Evolutionary conservation across 1,140 invertebrate species (phyloP).

Genomic region (Magallana gigas): DNA sequence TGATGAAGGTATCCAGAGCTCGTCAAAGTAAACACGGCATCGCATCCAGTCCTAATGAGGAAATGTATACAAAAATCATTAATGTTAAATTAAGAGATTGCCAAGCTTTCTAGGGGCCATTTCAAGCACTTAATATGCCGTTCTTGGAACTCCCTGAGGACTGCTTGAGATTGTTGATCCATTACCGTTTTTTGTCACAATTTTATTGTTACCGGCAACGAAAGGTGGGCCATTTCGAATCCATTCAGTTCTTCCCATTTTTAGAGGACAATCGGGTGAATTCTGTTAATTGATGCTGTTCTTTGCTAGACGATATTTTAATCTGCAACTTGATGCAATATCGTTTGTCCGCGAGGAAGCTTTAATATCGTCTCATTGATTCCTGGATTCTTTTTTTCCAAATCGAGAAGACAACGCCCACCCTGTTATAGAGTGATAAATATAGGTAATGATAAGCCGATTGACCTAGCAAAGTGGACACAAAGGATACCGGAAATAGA

Average conservation of each 20-base stretch:
- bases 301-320: not conserved
- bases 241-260: constrained; percentile 19
- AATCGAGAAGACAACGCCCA: no score
- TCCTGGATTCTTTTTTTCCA: no score
- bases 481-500: no score
- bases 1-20: constrained; percentile 1
- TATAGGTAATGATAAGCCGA: no score
- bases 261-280: constrained; percentile 5
- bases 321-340: no score
- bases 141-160: not conserved
- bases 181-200: constrained; percentile 26
- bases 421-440: no score
- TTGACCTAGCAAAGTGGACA: no score
- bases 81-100: constrained; percentile 38
- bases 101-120: constrained; percentile 22
- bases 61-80: constrained; percentile 38
- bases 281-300: constrained; percentile 22
- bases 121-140: constrained; percentile 35
- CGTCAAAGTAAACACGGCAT: not conserved
- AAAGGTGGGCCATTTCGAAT: constrained; percentile 21
- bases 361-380: no score
- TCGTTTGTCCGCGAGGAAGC: no score
- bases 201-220: constrained; percentile 28
- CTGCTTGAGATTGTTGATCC: constrained; percentile 16
- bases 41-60: constrained; percentile 18